Conservation (phyloP, 2,888 invertebrate species). For the Eupeodes luniger region DNA sequence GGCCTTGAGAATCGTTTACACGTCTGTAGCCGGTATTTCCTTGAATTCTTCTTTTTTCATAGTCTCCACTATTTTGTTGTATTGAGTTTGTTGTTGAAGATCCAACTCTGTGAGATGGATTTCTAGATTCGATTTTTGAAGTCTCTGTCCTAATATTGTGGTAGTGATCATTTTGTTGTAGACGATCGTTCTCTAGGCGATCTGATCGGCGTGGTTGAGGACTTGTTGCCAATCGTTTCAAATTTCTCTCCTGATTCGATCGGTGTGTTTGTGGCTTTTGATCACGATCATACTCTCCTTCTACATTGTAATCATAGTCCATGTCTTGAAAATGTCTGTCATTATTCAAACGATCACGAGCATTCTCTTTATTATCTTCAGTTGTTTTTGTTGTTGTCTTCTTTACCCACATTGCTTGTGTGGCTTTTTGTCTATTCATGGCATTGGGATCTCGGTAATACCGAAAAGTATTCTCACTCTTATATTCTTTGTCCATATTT, state of each 20-base stretch:
- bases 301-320: constrained; percentile 42
- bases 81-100: constrained; percentile 1
- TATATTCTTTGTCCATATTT: background rate
- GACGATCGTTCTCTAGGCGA: background rate
- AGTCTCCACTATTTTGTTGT: constrained; percentile 1
- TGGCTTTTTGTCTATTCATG: background rate
- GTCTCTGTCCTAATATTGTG: background rate
- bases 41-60: constrained; percentile 16
- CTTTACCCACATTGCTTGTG: background rate
- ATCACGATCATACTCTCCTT: constrained; percentile 13
- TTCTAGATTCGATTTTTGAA: background rate
- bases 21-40: background rate
- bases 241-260: background rate
- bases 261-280: constrained; percentile 16
- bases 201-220: background rate
- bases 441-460: constrained; percentile 27
- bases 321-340: constrained; percentile 20
- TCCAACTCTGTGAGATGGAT: background rate
- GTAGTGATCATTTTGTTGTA: constrained; percentile 13
- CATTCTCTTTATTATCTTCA: background rate
- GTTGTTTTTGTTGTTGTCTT: background rate
- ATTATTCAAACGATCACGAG: background rate
- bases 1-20: background rate
- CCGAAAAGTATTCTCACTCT: constrained; percentile 2
- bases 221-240: background rate